A percentile compares a stretch with the other conserved stretches of the same genome.
Conservation (phyloP, 2,888 invertebrate genomes). For the Idaea biselata region DNA sequence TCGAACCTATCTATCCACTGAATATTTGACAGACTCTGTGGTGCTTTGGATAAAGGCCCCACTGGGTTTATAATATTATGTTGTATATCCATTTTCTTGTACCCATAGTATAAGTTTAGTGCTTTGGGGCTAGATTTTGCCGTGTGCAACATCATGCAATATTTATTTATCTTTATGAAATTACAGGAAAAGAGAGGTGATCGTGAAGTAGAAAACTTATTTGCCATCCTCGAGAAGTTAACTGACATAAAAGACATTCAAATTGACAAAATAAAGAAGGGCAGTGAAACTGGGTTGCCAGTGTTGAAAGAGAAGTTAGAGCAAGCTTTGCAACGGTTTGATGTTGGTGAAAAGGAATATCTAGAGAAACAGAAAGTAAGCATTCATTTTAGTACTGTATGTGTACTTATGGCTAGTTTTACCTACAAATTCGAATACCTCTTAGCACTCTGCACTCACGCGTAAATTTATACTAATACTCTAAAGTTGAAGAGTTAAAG, state of each 20-base stretch:
- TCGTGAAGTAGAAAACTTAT: slow-evolving; percentile 88
- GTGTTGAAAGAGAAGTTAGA: slow-evolving; percentile 83
- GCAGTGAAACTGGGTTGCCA: slow-evolving; percentile 82
- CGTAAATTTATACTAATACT: too few species aligned
- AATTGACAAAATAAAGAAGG: slow-evolving; percentile 83
- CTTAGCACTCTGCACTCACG: too few species aligned
- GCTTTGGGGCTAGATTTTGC: too few species aligned
- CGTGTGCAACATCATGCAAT: too few species aligned
- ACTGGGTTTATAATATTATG: too few species aligned
- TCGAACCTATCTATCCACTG: too few species aligned
- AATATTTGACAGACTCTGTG: too few species aligned
- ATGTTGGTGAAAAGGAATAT: slow-evolving; percentile 82
- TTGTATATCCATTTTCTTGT: too few species aligned
- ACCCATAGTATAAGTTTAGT: too few species aligned
- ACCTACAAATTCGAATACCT: neutral
- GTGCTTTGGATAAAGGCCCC: too few species aligned
- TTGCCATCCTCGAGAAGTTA: slow-evolving; percentile 87
- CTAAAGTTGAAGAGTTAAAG: too few species aligned
- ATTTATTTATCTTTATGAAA: too few species aligned
- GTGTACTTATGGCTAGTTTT: neutral
- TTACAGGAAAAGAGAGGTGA: slow-evolving; percentile 87
- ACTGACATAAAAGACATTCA: slow-evolving; percentile 89
- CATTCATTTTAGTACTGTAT: slow-evolving; percentile 1
- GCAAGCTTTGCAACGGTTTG: slow-evolving; percentile 83
- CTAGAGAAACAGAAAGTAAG: slow-evolving; percentile 77